Evolutionary conservation across 2,888 invertebrate species (phyloP).

Genomic region (Lysandra bellargus): DNA sequence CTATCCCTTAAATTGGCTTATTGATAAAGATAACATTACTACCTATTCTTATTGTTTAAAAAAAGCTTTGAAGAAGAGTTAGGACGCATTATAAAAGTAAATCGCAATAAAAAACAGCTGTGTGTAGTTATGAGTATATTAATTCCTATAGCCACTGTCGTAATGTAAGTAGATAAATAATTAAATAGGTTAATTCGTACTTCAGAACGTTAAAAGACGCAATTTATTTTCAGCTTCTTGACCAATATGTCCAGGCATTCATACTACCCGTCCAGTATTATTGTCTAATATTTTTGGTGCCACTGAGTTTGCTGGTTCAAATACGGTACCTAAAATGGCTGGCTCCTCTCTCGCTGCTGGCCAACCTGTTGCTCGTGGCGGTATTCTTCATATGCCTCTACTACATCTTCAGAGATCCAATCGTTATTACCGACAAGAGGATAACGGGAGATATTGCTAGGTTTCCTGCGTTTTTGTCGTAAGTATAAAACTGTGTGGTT

Average conservation of each 20-base stretch:
- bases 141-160: no score
- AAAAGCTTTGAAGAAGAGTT: not conserved
- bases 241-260: slow-evolving; percentile 57
- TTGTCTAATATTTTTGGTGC: slow-evolving; percentile 62
- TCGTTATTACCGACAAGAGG: slow-evolving; percentile 69
- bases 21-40: no score
- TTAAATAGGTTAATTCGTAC: not conserved
- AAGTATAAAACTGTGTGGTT: slow-evolving; percentile 47
- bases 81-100: not conserved
- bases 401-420: slow-evolving; percentile 84
- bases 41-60: no score
- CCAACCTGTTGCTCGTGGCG: slow-evolving; percentile 88
- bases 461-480: slow-evolving; percentile 92
- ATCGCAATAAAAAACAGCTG: not conserved
- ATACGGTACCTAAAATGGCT: slow-evolving; percentile 89
- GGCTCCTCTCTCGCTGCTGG: slow-evolving; percentile 92
- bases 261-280: slow-evolving; percentile 65
- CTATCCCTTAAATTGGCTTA: no score
- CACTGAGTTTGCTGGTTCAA: slow-evolving; percentile 66
- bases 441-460: slow-evolving; percentile 76
- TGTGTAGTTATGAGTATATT: not conserved
- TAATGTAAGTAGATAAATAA: not conserved
- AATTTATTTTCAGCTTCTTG: slow-evolving; percentile 61
- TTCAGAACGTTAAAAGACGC: not conserved
- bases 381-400: slow-evolving; percentile 91